Percentiles rank a stretch among this genome's conserved stretches.
Conservation (phyloP, 1,140 invertebrate species). For the Aphis craccivora region DNA sequence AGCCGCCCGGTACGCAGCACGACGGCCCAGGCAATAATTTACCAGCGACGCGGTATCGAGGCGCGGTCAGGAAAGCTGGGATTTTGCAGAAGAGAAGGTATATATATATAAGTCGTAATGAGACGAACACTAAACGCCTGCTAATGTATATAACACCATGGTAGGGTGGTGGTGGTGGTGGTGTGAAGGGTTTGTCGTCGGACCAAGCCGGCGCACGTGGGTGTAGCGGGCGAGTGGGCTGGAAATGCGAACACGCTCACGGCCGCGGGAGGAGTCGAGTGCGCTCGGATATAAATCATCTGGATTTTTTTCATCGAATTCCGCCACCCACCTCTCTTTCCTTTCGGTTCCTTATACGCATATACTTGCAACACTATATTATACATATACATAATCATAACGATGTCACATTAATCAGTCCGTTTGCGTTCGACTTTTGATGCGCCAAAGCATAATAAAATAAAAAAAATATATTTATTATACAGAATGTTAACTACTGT, state of each 20-base stretch:
- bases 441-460: background rate
- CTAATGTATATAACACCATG: constrained; percentile 14
- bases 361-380: background rate
- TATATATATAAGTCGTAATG: constrained; percentile 6
- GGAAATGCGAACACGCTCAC: background rate
- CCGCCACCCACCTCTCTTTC: background rate
- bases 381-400: background rate
- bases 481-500: background rate
- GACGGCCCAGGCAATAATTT: constrained; percentile 14
- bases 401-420: constrained; percentile 51
- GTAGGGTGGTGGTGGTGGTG: background rate
- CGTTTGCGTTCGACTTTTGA: constrained; percentile 54
- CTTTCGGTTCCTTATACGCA: background rate
- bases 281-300: constrained; percentile 36
- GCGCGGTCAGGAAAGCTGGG: background rate
- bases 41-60: constrained; percentile 6
- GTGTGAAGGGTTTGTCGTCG: background rate
- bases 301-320: constrained; percentile 33
- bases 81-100: background rate
- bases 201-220: too few species aligned
- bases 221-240: background rate
- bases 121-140: constrained; percentile 50
- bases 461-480: background rate
- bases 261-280: background rate
- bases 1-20: background rate